These are phyloP conservation scores for Cotesia chilonis DNA, from an alignment of 1,140 invertebrate species.

Conservation along the genomic window DNA sequence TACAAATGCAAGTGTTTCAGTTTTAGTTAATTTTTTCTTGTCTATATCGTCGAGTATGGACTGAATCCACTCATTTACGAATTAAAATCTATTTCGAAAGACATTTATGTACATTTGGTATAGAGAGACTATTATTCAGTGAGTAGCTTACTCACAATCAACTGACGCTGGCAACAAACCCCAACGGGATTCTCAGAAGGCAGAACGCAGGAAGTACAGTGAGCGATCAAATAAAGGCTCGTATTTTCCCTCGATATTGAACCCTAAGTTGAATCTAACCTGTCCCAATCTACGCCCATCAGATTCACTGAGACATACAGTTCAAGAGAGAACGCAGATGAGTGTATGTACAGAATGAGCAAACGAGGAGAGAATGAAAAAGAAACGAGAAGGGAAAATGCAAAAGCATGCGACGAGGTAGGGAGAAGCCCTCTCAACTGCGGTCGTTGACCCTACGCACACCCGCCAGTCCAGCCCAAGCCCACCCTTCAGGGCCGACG, in stretches of 20 bases:
- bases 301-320: conserved; percentile 39
- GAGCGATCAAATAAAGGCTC: conserved; percentile 60
- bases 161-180: conserved; percentile 8
- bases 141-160: no score
- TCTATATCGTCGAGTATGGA: no score
- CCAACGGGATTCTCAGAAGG: conserved; percentile 1
- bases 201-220: conserved; percentile 4
- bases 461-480: conserved; percentile 59
- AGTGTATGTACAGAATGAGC: conserved; percentile 21
- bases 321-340: conserved; percentile 11
- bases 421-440: conserved; percentile 54
- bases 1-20: no score
- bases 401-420: conserved; percentile 42
- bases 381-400: conserved; percentile 32
- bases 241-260: conserved; percentile 62
- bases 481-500: conserved; percentile 61
- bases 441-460: conserved; percentile 61
- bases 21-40: no score
- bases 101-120: no score
- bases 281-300: conserved; percentile 55
- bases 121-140: no score
- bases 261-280: conserved; percentile 63
- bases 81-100: no score
- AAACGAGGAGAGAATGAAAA: conserved; percentile 26
- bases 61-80: no score